Base-by-base conservation (phyloP, 2,888 invertebrate genomes). In the Ophion slaviceki region DNA sequence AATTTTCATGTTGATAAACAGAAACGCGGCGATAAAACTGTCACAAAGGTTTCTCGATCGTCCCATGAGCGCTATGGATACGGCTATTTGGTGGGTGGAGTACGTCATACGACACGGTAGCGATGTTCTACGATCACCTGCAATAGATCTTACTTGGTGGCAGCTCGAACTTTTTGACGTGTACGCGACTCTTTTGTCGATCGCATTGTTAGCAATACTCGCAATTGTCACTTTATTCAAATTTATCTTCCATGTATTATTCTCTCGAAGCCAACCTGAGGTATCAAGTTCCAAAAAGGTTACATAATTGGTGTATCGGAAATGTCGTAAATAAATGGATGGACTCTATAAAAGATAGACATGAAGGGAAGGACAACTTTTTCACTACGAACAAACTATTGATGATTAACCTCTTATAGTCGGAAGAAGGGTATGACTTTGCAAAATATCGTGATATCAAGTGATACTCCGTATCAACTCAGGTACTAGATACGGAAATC, bases 1-100 rank as follows among this genome's bases (percentile, higher is more conserved):
- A 32, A 75, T 40, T 78, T 3, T 17, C 28, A 28, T 28, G 24
- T 77, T 72, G 20, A 8, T 24, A 36, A 45, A 57, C 36, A 89
- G 89, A 75, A 45, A 87, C 5, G 77, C 86, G 7, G 66, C 77
- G 47, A 74, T 57, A 10, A 66, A 78, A 59, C 68, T 87, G 14
- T 88, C 89, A 14, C 45, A 24, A 45, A 76, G 59, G 47, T 93
- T 93, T 62, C 84, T 87, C 11, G 92, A 93, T 80, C 90, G 92
- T 71, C 92, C 92, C 0, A 81, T 89, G 80, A 91, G 67, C 32
- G 81, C 91, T 0, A 77, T 89, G 82, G 90, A 92, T 4, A 89
- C 88, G 0, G 91, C 91, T 0, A 88, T 70, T 62, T 92, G 87
- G 82, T 93, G 92, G 92, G 84, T 92, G 28, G 92, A 92, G 85